phyloP scores from a whole-genome alignment of 2,888 invertebrate species.

The Hetaerina titia region DNA sequence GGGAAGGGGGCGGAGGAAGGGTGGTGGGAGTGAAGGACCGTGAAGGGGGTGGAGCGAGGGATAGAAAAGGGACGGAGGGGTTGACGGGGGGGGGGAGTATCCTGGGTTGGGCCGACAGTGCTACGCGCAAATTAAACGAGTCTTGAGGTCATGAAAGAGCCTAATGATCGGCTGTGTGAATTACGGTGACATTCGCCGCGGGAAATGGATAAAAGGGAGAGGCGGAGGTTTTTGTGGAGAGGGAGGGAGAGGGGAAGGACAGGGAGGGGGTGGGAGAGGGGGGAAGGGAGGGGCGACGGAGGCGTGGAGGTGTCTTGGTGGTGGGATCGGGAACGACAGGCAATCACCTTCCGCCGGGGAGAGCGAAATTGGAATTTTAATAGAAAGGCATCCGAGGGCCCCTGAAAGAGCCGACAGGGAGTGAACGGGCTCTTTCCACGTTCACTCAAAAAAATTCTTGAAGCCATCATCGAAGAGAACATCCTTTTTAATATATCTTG shows the following conservation, averaged over 20 bases:
- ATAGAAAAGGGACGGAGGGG: neutral
- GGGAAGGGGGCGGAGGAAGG: neutral
- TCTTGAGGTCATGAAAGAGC: slow-evolving; percentile 59
- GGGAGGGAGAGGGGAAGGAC: neutral
- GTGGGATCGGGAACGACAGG: neutral
- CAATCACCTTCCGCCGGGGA: neutral
- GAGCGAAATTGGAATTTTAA: slow-evolving; percentile 17
- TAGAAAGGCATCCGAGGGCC: neutral
- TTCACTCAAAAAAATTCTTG: neutral
- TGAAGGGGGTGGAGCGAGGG: neutral
- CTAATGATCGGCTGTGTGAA: slow-evolving; percentile 63
- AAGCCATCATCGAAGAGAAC: neutral
- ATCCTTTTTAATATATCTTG: neutral
- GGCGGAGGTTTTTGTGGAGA: neutral
- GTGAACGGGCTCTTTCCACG: neutral
- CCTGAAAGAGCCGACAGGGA: neutral
- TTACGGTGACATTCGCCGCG: slow-evolving; percentile 53
- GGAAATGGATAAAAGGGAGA: slow-evolving; percentile 16
- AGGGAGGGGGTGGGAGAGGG: neutral
- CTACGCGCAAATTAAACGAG: slow-evolving; percentile 62
- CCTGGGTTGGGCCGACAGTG: slow-evolving; percentile 43
- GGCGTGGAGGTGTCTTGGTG: neutral
- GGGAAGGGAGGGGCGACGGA: neutral
- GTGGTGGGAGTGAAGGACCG: neutral
- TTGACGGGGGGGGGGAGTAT: neutral